A percentile compares a stretch with the other conserved stretches of the same genome.
These are phyloP conservation scores for Homarus americanus DNA, from an alignment of 1,140 invertebrate species.

Conservation along the genomic window DNA sequence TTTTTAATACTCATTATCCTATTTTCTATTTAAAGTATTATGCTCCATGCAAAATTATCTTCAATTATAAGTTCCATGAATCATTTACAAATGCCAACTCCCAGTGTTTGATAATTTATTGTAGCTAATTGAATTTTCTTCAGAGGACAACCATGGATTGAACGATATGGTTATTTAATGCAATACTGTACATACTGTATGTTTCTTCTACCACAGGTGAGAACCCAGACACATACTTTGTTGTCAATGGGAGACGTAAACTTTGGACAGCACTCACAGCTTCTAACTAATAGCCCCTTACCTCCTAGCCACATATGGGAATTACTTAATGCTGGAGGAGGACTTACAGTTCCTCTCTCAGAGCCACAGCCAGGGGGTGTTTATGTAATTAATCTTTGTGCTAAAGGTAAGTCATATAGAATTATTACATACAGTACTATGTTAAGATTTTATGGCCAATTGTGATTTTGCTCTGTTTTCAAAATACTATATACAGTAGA, in stretches of 20 bases:
- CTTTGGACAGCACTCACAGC: slow-evolving; percentile 58
- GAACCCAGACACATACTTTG: slow-evolving; percentile 40
- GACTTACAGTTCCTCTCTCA: slow-evolving; percentile 14
- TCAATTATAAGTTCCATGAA: too few species aligned
- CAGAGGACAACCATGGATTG: too few species aligned
- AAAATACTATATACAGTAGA: too few species aligned
- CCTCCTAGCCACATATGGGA: slow-evolving; percentile 58
- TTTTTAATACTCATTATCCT: too few species aligned
- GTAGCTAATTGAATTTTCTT: too few species aligned
- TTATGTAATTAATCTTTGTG: slow-evolving; percentile 42
- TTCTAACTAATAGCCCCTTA: slow-evolving; percentile 52
- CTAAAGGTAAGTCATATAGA: slow-evolving; percentile 44
- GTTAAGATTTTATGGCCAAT: too few species aligned
- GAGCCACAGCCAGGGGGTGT: slow-evolving; percentile 56
- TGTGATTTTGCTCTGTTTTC: too few species aligned
- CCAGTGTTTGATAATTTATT: too few species aligned
- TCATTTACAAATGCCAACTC: too few species aligned
- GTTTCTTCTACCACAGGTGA: slow-evolving; percentile 17
- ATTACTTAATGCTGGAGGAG: slow-evolving; percentile 46
- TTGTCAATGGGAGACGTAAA: slow-evolving; percentile 49
- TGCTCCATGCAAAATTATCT: too few species aligned
- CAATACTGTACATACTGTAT: background rate
- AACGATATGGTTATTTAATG: background rate
- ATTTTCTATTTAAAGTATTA: too few species aligned
- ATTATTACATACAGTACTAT: too few species aligned